A percentile compares a stretch with the other conserved stretches of the same genome.
Conservation (phyloP, 2,797 vertebrate genomes). For the Emydoidea blandingii region DNA sequence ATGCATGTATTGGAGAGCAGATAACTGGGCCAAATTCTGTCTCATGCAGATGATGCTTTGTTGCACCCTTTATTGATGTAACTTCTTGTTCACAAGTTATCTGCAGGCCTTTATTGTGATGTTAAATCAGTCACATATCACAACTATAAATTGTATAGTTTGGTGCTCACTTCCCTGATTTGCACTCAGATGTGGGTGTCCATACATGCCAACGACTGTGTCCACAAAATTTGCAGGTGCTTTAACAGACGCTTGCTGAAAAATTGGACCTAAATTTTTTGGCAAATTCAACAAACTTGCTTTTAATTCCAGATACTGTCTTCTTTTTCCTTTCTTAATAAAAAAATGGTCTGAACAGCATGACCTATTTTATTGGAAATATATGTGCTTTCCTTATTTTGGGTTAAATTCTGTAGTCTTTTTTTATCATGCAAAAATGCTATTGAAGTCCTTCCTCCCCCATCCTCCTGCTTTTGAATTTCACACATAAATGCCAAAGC, state of each 20-base stretch:
- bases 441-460: background rate
- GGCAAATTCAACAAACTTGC: background rate
- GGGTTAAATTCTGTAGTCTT: background rate
- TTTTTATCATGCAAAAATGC: background rate
- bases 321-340: background rate
- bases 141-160: background rate
- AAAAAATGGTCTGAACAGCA: accelerated
- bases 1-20: background rate
- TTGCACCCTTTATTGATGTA: background rate
- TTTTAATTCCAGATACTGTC: background rate
- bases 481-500: slow-evolving; percentile 21
- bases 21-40: background rate
- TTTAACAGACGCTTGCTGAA: background rate
- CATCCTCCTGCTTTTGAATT: background rate
- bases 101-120: background rate
- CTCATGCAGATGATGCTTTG: background rate
- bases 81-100: background rate
- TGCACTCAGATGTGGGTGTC: accelerated
- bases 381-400: background rate
- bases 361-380: background rate
- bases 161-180: background rate
- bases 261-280: background rate
- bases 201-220: accelerated
- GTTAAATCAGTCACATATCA: background rate
- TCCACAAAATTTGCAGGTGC: background rate